Evolutionary conservation across 2,113 vertebrate species (phyloP), one percentile per base, ranked within the genome.

Genomic region (Synchiropus splendidus): DNA sequence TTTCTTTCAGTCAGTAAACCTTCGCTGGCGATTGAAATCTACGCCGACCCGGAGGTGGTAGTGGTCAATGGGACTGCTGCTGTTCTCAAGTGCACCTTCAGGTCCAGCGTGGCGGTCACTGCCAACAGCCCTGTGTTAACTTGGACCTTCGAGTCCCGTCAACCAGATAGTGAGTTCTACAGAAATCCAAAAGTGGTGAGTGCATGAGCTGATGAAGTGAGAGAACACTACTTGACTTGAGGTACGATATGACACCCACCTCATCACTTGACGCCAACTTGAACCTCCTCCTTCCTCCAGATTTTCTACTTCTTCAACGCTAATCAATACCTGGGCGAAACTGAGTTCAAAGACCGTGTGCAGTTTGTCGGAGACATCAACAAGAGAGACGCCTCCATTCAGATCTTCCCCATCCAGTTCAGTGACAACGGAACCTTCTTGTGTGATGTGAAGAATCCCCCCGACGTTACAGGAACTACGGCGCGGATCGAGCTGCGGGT

Each of bases 391-490:
- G 90, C 79, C 1, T 97, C 94, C 0, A 91, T 98, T 63, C 86
- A 79, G 50, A 83, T 94, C 69, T 78, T 74, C 13, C 89, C 91
- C 6, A 82, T 86, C 60, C 87, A 89, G 62, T 95, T 92, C 65
- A 86, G 64, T 4, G 92, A 95, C 83, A 97, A 97, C 5, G 93
- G 94, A 33, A 94, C 93, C 16, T 98, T 88, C 45, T 77, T 80
- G 55, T 96, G 94, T 0, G 85, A 90, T 36, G 91, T 97, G 59
- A 91, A 89, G 75, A 96, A 92, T 61, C 91, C 92, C 0, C 91
- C 90, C 0, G 92, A 96, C 53, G 80, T 95, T 0, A 36, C 1
- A 3, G 87, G 89, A 35, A 86, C 80, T 1, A 67, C 83, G 8
- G 87, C 88, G 21, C 63, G 83, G 56, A 92, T 83, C 0, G 72